A percentile compares a stretch with the other conserved stretches of the same genome.
phyloP scores from a whole-genome alignment of 2,797 vertebrate genomes.

The Spinus olivaceus region DNA sequence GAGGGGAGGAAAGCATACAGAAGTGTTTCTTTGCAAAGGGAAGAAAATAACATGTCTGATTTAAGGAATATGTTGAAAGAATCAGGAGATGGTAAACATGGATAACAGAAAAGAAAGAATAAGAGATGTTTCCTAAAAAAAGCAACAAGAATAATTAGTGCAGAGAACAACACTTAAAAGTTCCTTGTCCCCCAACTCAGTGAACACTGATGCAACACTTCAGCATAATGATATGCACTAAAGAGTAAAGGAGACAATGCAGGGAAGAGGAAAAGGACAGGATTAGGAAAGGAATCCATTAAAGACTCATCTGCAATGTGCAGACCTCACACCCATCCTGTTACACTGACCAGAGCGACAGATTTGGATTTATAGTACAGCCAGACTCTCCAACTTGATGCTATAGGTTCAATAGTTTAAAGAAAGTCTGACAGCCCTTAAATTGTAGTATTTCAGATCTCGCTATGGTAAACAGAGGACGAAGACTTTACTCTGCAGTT shows the following conservation, averaged over 20 bases:
- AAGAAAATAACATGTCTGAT: neutral
- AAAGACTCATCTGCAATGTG: neutral
- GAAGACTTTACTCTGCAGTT: neutral
- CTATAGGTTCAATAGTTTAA: rapidly evolving
- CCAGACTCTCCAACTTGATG: neutral
- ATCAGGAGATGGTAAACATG: neutral
- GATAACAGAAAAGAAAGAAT: neutral
- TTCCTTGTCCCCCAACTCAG: neutral
- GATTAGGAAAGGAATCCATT: neutral
- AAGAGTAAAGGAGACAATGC: neutral
- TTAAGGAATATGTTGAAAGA: neutral
- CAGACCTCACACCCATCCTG: neutral
- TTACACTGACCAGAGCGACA: neutral
- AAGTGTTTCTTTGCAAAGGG: neutral
- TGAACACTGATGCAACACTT: neutral
- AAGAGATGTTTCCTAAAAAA: neutral
- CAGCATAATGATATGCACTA: neutral
- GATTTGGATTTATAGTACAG: neutral
- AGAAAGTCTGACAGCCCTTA: neutral
- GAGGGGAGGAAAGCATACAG: neutral
- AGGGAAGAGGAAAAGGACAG: neutral
- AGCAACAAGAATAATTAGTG: neutral
- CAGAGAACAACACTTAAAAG: neutral
- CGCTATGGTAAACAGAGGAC: neutral
- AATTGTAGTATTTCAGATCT: neutral